phyloP scores from a whole-genome alignment of 2,797 vertebrate species.

The Anguilla obscura region DNA sequence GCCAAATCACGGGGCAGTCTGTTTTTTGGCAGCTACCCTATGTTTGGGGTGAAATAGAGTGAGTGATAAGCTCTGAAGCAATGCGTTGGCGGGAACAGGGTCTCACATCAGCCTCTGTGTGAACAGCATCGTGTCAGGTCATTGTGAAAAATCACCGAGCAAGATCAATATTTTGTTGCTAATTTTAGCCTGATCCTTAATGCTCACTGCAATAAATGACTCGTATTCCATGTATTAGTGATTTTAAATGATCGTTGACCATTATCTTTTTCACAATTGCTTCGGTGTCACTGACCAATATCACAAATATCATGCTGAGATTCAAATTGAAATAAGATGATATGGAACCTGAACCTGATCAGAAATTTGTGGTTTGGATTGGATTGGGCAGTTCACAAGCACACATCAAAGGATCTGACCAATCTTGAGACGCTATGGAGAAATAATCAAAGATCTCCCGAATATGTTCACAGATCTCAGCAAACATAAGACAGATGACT shows the following conservation, averaged over 20 bases:
- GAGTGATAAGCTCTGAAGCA: constrained; percentile 12
- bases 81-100: not conserved
- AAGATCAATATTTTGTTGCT: not conserved
- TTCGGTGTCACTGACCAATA: not conserved
- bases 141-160: not conserved
- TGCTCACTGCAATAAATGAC: not conserved
- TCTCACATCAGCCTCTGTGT: not conserved
- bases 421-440: not conserved
- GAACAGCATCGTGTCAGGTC: constrained; percentile 1
- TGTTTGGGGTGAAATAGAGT: constrained; percentile 10
- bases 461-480: not conserved
- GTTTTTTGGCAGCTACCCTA: constrained; percentile 15
- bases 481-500: not conserved
- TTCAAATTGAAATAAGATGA: not conserved
- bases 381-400: not conserved
- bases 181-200: not conserved
- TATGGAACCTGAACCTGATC: not conserved
- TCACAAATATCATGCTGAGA: not conserved
- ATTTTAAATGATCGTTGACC: too few species aligned
- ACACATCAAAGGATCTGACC: not conserved
- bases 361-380: not conserved
- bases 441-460: not conserved
- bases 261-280: not conserved
- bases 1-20: constrained; percentile 18
- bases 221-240: not conserved